These are phyloP conservation scores for Imbricaverruca yamaguchii DNA, from an alignment of 2,888 invertebrate genomes.

Conservation along the genomic window DNA sequence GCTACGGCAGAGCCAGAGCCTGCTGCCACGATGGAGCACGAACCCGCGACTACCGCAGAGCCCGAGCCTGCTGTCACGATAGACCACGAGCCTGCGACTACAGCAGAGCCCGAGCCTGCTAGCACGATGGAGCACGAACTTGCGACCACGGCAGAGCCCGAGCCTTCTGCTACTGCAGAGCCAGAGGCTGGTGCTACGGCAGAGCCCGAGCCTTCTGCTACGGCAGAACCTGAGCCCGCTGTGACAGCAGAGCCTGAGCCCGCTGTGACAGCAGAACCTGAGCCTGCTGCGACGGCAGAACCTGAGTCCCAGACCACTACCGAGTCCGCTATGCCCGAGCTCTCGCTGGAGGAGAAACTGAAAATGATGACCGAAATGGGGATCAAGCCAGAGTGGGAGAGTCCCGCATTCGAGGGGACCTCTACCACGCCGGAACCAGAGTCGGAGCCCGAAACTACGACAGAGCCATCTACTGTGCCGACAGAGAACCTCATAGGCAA, in stretches of 20 bases:
- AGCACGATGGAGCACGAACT: no score
- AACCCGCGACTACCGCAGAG: not conserved
- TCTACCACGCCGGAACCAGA: not conserved
- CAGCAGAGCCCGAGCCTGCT: not conserved
- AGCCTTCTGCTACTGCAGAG: no score
- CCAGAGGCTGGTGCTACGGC: no score
- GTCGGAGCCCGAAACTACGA: not conserved
- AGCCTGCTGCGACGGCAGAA: not conserved
- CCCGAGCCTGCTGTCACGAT: not conserved
- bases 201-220: no score
- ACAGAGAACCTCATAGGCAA: not conserved
- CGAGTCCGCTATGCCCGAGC: not conserved
- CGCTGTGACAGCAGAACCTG: not conserved
- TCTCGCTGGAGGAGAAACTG: not conserved
- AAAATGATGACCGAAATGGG: not conserved
- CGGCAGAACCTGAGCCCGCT: not conserved
- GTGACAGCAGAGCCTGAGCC: not conserved
- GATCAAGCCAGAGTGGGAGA: not conserved
- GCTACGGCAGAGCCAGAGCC: not conserved
- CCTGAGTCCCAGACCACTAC: not conserved
- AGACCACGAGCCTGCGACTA: no score
- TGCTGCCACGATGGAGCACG: no score
- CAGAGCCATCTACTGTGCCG: not conserved
- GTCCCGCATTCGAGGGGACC: not conserved
- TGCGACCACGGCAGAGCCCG: no score